A percentile compares a stretch with the other conserved stretches of the same genome.
Evolutionary conservation across 2,888 invertebrate genomes (phyloP).

Genomic region (Andrena haemorrhoa): DNA sequence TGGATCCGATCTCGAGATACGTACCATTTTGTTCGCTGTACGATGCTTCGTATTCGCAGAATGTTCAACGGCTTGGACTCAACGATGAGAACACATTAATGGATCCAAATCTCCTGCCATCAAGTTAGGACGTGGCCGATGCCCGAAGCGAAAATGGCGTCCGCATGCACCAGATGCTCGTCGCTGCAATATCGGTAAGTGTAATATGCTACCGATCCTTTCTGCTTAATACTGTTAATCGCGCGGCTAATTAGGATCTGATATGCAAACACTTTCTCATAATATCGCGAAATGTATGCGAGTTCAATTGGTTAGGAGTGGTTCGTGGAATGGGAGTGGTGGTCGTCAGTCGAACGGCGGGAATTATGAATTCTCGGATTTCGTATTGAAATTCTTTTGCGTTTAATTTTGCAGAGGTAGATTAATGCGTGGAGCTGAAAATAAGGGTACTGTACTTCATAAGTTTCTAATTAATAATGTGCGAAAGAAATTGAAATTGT

Average conservation of each 20-base stretch:
- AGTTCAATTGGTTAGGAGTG: conserved; percentile 12
- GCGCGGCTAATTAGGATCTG: too few relatives aligned
- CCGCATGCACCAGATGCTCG: conserved; percentile 23
- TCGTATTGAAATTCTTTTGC: not conserved
- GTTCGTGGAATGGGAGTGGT: not conserved
- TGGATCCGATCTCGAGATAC: conserved; percentile 41
- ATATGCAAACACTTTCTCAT: not conserved
- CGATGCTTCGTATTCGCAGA: conserved; percentile 46
- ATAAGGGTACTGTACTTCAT: too few relatives aligned
- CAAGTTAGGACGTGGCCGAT: conserved; percentile 81
- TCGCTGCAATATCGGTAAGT: not conserved
- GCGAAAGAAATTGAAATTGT: too few relatives aligned
- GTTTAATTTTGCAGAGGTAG: not conserved
- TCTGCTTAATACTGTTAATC: not conserved
- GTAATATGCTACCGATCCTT: not conserved
- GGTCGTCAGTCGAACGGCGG: not conserved
- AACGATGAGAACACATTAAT: conserved; percentile 42
- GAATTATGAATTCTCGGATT: not conserved
- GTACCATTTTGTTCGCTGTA: conserved; percentile 74
- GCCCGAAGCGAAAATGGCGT: conserved; percentile 64
- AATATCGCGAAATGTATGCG: not conserved
- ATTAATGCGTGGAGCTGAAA: not conserved
- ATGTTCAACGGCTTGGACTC: conserved; percentile 29
- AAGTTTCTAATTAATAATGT: too few relatives aligned
- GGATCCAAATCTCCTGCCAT: conserved; percentile 74